These are phyloP conservation scores for Alviniconcha strummeri DNA, from an alignment of 2,888 invertebrate genomes.

Conservation along the genomic window DNA sequence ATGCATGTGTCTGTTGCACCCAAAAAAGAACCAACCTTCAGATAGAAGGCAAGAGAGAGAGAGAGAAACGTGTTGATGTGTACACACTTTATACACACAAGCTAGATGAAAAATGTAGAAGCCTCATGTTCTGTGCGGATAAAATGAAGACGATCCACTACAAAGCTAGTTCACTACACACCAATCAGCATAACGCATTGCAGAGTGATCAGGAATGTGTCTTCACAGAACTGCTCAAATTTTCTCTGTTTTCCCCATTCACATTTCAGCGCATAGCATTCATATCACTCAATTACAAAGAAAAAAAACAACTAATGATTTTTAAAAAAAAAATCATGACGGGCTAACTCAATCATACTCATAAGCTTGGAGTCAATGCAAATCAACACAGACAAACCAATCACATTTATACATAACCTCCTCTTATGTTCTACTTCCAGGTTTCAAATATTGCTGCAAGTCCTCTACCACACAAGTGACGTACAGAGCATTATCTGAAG, in stretches of 20 bases:
- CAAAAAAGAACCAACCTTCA: too few relatives aligned
- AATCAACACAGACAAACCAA: background rate
- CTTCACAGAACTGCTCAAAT: too few relatives aligned
- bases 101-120: too few relatives aligned
- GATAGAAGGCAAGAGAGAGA: too few relatives aligned
- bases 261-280: too few relatives aligned
- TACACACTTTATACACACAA: too few relatives aligned
- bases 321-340: background rate
- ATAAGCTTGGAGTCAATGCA: background rate
- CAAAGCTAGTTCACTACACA: slow-evolving; percentile 6
- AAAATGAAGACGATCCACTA: background rate
- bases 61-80: too few relatives aligned
- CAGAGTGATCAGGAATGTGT: slow-evolving; percentile 17
- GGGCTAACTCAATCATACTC: background rate
- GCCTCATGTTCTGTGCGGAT: too few relatives aligned
- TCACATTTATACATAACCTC: background rate
- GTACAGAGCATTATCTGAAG: slow-evolving; percentile 16
- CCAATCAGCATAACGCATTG: slow-evolving; percentile 4
- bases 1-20: too few relatives aligned
- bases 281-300: too few relatives aligned
- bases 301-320: background rate
- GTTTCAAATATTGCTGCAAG: slow-evolving; percentile 20
- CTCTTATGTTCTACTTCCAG: background rate
- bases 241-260: too few relatives aligned
- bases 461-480: background rate